Conservation (phyloP, 2,888 invertebrate species). For the Agrotis exclamationis region DNA sequence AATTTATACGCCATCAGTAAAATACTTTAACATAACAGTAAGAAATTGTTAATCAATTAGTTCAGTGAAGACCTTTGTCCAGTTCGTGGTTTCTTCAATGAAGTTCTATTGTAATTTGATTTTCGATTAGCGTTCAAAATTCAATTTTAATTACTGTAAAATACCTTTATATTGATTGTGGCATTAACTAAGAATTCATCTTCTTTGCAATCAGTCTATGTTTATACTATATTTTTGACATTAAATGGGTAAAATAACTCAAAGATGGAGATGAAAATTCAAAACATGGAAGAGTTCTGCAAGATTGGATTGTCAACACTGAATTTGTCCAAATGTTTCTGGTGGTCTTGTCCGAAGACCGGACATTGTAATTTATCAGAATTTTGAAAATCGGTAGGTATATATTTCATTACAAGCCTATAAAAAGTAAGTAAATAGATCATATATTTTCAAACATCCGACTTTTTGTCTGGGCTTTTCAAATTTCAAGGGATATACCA, state of each 20-base stretch:
- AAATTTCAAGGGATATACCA: too few relatives aligned
- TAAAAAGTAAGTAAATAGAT: too few relatives aligned
- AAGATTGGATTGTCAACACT: too few relatives aligned
- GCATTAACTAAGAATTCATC: too few relatives aligned
- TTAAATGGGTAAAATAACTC: background rate
- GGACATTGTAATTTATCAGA: too few relatives aligned
- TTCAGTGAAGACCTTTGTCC: conserved; percentile 24
- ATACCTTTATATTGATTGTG: background rate
- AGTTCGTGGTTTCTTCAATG: conserved; percentile 29
- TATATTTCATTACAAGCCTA: too few relatives aligned
- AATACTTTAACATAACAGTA: background rate
- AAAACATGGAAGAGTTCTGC: too few relatives aligned
- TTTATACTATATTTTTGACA: background rate
- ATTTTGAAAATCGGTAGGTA: too few relatives aligned
- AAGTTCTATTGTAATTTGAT: background rate
- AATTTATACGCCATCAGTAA: conserved; percentile 17
- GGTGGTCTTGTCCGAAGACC: too few relatives aligned
- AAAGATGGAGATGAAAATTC: background rate
- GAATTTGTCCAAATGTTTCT: too few relatives aligned
- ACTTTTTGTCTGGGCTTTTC: background rate
- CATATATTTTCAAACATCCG: too few relatives aligned
- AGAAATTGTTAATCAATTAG: conserved; percentile 17
- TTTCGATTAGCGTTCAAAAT: conserved; percentile 10
- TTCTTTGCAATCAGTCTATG: too few relatives aligned
- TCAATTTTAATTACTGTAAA: background rate